Evolutionary conservation across 2,113 vertebrate genomes (phyloP).

Genomic region (Brachypteracias leptosomus): DNA sequence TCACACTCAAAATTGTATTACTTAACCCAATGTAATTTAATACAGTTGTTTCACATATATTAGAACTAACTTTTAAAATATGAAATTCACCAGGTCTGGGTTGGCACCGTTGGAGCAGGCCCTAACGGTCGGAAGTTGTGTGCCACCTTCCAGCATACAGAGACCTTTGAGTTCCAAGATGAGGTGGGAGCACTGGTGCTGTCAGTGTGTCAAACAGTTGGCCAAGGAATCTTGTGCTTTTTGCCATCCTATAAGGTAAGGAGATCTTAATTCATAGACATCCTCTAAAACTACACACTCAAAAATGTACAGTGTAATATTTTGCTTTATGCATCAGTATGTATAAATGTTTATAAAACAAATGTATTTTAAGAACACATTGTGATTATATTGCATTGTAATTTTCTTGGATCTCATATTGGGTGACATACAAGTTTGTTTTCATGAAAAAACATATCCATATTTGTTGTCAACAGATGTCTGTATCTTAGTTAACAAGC

Average conservation of each 20-base stretch:
- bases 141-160: conserved; percentile 91
- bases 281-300: not conserved
- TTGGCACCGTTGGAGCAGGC: conserved; percentile 89
- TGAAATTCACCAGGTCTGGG: conserved; percentile 85
- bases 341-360: not conserved
- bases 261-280: not conserved
- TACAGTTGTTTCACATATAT: fast-evolving
- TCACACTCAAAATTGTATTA: fast-evolving
- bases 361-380: no score
- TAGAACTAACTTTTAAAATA: not conserved
- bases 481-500: not conserved
- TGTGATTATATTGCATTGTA: not conserved
- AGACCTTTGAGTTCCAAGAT: conserved; percentile 94
- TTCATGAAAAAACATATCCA: not conserved
- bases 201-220: conserved; percentile 83
- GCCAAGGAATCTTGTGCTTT: conserved; percentile 91
- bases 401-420: not conserved
- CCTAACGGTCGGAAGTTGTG: conserved; percentile 86
- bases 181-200: conserved; percentile 90
- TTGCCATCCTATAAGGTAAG: conserved; percentile 96
- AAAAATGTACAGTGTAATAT: not conserved
- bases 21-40: no score
- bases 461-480: not conserved
- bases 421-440: not conserved
- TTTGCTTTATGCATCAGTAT: not conserved